Base-by-base conservation (phyloP, 2,888 invertebrate genomes). In the Sericinus montela region DNA sequence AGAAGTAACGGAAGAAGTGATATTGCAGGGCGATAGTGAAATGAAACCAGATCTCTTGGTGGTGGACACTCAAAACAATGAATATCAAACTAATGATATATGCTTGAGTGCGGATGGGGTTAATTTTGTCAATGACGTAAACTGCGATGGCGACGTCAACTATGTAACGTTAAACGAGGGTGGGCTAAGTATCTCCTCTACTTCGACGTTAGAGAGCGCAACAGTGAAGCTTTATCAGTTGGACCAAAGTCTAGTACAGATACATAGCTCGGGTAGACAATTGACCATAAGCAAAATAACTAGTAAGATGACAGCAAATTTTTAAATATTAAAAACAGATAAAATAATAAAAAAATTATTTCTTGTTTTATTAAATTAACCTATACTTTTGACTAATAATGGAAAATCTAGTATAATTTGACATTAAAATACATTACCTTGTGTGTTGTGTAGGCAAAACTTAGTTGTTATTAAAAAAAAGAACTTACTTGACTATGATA, bases 221-320 rank as follows among this genome's bases (percentile, higher is more conserved):
- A 71, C 71, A 0, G 62, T 71, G 10, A 71, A 72, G 53, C 49
- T 83, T 25, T 83, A 77, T 54, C 79, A 82, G 36, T 57, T 85
- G 29, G 80, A 85, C 56, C 81, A 83, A 59, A 78, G 75, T 52
- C 60, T 81, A 54, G 54, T 85, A 1, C 79, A 80, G 62, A 80
- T 84, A 57, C 74, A 77, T 50, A 74, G 69, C 39, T 59, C 72
- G 1, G 64, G 66, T 1, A 68, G 73, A 8, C 75, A 79, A 48
- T 60, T 84, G 11, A 82, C 80, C 16, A 79, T 84, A 39, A 79
- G 76, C 42, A 78, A 82, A 60, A 72, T 82, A n/a, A 77, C 72
- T 28, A 81, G 77, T 52, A 80, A 79, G 65, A 77, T 80, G 73
- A 80, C 77, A 3, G 66, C 79, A 1, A 80, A 82, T 52, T 80